A percentile compares a stretch with the other conserved stretches of the same genome.
Conservation (phyloP, 2,113 vertebrate genomes). For the Copsychus sechellarum region DNA sequence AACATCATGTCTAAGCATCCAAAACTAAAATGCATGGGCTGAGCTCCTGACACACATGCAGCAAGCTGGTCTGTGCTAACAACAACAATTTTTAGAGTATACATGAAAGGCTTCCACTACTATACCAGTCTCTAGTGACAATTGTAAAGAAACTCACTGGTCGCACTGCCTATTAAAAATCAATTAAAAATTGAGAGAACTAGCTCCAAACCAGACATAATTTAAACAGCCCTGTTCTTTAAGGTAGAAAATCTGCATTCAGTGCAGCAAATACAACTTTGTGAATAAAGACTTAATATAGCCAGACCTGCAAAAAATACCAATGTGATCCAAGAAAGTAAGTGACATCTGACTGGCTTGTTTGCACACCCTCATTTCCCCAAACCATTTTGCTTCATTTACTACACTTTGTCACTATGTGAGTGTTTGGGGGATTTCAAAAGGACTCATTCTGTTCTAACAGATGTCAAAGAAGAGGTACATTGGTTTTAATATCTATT, state of each 20-base stretch:
- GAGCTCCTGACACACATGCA: neutral
- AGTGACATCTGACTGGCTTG: conserved; percentile 68
- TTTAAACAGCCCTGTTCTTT: neutral
- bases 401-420: conserved; percentile 61
- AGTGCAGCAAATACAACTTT: neutral
- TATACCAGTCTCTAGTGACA: neutral
- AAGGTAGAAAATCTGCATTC: neutral
- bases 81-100: neutral
- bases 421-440: conserved; percentile 73
- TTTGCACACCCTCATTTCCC: conserved; percentile 69
- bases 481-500: conserved; percentile 78
- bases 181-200: neutral
- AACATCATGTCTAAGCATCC: neutral
- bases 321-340: conserved; percentile 56
- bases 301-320: conserved; percentile 29
- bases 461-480: conserved; percentile 81
- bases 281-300: neutral
- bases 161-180: neutral
- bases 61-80: neutral
- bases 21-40: neutral
- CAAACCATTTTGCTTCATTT: conserved; percentile 75
- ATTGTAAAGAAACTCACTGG: neutral
- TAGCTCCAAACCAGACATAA: neutral
- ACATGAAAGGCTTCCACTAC: neutral
- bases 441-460: conserved; percentile 73